Evolutionary conservation across 2,113 vertebrate genomes (phyloP), one percentile per base, ranked within the genome.

Genomic region (Megaceryle torquata): DNA sequence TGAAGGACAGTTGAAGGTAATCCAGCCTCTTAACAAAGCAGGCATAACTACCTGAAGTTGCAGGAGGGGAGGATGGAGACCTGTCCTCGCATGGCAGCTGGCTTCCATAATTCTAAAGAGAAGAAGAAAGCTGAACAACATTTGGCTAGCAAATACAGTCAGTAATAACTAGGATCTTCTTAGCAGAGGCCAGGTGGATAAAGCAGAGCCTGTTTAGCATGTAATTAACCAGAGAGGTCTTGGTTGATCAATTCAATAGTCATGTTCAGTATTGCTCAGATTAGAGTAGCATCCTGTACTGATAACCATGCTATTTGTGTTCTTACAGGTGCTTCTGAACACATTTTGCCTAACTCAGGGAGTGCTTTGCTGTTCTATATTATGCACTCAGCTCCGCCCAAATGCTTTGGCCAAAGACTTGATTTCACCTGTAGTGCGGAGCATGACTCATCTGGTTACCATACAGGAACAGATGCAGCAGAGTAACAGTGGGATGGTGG

Each of bases 1-100:
- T 72, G 74, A 72, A 88, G 56, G 50, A 65, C n/a, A 89, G 41
- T 4, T 76, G 65, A 91, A 82, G 51, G 48, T 22, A 76, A 54
- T 81, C 59, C 56, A 92, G n/a, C 8, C 10, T 80, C 25, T 59
- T 88, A 79, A 88, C 11, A 51, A 9, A 92, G 3, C 6, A 26
- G 22, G 28, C 41, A 57, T 68, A 51, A 91, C 96, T 97, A 99
- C 99, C 99, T 90, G 99, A 99, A 41, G 95, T 95, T 60, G 99
- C 98, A 35, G 53, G 72, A 0, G 81, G 93, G n/a, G 89, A 88
- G 59, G 99, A 99, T 17, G 98, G 98, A 70, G 29, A 92, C 35
- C 43, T 98, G 82, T 99, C 97, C 12, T 86, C 64, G 6, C 99
- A 99, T 1, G 33, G 74, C 29, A 99, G 77, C 70, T 97, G 94